Evolutionary conservation across 1,140 invertebrate genomes (phyloP).

Genomic region (Drepana arcuata): DNA sequence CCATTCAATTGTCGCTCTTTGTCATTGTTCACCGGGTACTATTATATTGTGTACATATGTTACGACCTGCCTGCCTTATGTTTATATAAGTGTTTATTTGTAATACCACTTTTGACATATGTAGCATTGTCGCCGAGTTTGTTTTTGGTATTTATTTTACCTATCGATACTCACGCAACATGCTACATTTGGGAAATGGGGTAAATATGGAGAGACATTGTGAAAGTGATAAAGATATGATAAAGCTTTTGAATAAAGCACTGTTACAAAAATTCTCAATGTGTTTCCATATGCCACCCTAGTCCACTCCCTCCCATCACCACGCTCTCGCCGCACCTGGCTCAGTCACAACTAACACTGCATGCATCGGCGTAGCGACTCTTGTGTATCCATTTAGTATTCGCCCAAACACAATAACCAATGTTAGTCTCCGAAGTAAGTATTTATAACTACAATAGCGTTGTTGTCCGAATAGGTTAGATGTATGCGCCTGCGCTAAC

Average conservation of each 20-base stretch:
- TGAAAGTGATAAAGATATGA: conserved; percentile 73
- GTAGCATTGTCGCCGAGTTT: conserved; percentile 70
- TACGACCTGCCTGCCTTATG: conserved; percentile 65
- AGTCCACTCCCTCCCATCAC: conserved; percentile 35
- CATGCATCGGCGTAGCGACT: too few species aligned
- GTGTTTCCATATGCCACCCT: conserved; percentile 74
- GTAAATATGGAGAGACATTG: conserved; percentile 77
- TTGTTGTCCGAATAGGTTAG: too few species aligned
- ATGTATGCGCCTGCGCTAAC: too few species aligned
- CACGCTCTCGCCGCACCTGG: too few species aligned
- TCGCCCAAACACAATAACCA: too few species aligned
- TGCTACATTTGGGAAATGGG: conserved; percentile 74
- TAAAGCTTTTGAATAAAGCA: conserved; percentile 76
- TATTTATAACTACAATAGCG: too few species aligned
- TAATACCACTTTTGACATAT: conserved; percentile 74
- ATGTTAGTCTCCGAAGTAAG: too few species aligned
- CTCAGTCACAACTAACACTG: too few species aligned
- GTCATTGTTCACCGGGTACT: conserved; percentile 66
- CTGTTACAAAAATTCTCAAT: conserved; percentile 76
- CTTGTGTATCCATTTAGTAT: too few species aligned
- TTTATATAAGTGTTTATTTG: conserved; percentile 72
- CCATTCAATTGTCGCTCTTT: conserved; percentile 55
- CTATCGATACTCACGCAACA: conserved; percentile 59
- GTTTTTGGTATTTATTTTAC: conserved; percentile 62
- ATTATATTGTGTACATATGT: conserved; percentile 59